These are phyloP conservation scores for Microchrysa polita DNA, from an alignment of 2,888 invertebrate species.

Conservation along the genomic window DNA sequence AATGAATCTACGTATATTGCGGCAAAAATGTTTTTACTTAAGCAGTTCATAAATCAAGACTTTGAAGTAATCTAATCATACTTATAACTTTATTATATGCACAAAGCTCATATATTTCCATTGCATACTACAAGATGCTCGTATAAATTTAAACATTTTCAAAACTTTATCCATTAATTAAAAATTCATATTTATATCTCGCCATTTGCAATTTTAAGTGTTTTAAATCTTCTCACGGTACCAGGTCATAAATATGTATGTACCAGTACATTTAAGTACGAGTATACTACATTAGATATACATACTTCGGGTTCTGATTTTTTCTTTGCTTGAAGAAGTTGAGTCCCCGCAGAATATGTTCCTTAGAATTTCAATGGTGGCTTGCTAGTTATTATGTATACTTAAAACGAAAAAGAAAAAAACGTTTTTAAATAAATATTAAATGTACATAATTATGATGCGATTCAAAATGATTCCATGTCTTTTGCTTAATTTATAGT, in stretches of 20 bases:
- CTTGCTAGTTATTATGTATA: too few species aligned
- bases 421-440: too few species aligned
- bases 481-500: too few species aligned
- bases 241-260: slow-evolving; percentile 50
- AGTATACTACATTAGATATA: too few species aligned
- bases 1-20: too few species aligned
- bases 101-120: slow-evolving; percentile 33
- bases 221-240: slow-evolving; percentile 48
- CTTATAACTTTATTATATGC: slow-evolving; percentile 49
- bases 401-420: too few species aligned
- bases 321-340: too few species aligned
- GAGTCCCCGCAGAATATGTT: too few species aligned
- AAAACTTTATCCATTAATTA: slow-evolving; percentile 51
- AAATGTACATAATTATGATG: too few species aligned
- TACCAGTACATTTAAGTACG: neutral
- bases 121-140: neutral
- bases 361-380: too few species aligned
- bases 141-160: slow-evolving; percentile 47
- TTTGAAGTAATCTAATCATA: slow-evolving; percentile 50
- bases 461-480: too few species aligned
- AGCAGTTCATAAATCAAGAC: slow-evolving; percentile 48
- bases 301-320: neutral
- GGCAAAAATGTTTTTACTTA: slow-evolving; percentile 42
- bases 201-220: slow-evolving; percentile 50
- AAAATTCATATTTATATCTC: slow-evolving; percentile 51